These are phyloP conservation scores for Herpailurus yagouaroundi DNA, from an alignment of 2,113 vertebrate genomes.

Conservation along the genomic window DNA sequence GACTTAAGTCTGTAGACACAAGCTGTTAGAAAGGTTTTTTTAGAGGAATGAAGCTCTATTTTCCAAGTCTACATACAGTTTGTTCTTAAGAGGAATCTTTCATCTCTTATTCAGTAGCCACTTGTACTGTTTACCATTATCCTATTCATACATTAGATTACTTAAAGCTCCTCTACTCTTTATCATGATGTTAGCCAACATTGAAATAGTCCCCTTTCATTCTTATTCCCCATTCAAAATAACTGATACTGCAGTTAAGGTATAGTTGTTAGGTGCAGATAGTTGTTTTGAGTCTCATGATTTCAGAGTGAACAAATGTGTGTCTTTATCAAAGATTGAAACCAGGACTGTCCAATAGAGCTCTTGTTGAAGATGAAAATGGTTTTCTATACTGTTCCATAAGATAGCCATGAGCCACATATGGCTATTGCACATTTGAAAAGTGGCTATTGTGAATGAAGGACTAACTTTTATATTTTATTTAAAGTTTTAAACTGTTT, in stretches of 20 bases:
- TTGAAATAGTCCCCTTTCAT: neutral
- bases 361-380: neutral
- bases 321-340: neutral
- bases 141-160: neutral
- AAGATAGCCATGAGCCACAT: neutral
- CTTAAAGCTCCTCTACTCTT: neutral
- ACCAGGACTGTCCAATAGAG: neutral
- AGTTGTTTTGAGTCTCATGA: neutral
- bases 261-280: neutral
- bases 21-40: neutral
- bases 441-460: neutral
- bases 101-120: neutral
- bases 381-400: neutral
- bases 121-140: neutral
- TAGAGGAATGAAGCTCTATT: neutral
- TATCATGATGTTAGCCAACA: neutral
- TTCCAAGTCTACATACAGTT: neutral
- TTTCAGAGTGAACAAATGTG: neutral
- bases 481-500: neutral
- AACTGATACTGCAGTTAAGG: neutral
- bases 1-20: neutral
- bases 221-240: neutral
- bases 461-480: neutral
- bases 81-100: neutral
- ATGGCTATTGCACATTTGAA: neutral